Base-by-base conservation (phyloP, 2,888 invertebrate genomes). In the Troglohyphantes excavatus region DNA sequence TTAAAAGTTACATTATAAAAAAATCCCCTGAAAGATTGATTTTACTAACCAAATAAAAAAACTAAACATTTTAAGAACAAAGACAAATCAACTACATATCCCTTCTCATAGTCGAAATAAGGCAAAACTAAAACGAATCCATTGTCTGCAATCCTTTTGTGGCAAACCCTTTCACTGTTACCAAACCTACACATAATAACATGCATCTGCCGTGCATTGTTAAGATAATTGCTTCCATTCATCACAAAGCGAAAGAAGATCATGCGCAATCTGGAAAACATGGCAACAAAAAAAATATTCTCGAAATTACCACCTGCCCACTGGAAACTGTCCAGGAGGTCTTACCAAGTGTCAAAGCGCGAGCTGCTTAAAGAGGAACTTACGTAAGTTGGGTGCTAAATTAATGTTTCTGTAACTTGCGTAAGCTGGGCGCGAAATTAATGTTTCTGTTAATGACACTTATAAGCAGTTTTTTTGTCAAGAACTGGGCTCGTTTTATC, bases 151-250 rank as follows among this genome's bases (percentile, higher is more conserved):
- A 78, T 26, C 65, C 78, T 63, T 78, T 78, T 65, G 76, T 78
- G 23, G 26, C 72, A 11, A 26, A 43, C 17, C 63, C 23, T 63
- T 65, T 26, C 43, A 13, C 65, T 78, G 39, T 33, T 78, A 63
- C 53, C n/a, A 76, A 78, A 39, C 65, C 13, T 43, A 33, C 65
- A 61, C 75, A 59, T 61, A 53, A 17, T 46, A 39, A 26, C 13
- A 33, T 13, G 26, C 78, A 65, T 63, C 78, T 78, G 65, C 65
- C 63, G 23, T 13, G 27, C 53, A 81, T 81, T 68, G 81, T 81
- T 81, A 29, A 19, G 46, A 68, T 81, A 81, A 81, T 81, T 81
- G 68, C 53, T 9, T 27, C 81, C 61, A 81, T 81, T 68, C 53
- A 81, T 81, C 81, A 81, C 29, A 17, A 23, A n/a, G 19, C 39